Base-by-base conservation (phyloP, 2,113 vertebrate genomes). In the Carettochelys insculpta region DNA sequence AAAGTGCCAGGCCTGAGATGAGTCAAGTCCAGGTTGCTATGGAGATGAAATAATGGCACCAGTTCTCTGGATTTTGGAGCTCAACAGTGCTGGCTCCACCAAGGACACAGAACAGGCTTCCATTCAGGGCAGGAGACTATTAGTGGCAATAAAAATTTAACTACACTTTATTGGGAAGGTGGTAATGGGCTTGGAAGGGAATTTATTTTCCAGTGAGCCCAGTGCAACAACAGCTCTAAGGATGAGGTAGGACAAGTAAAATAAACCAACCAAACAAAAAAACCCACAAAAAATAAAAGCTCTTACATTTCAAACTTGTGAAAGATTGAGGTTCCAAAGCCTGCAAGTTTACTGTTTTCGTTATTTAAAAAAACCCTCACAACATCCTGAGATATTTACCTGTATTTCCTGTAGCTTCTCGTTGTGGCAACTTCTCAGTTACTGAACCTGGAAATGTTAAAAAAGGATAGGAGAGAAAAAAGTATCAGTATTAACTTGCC, bases 321-420 rank as follows among this genome's bases (percentile, higher is more conserved):
- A 22, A 85, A 89, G 90, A 78, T 16, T 27, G 78, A 11, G 47
- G 11, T 24, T 41, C 2, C 58, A 11, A 61, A 65, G 51, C 19
- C 16, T 61, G 87, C 51, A 89, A 11, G 1, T 80, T 78, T 78
- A 84, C 85, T 50, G 8, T 34, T 89, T 83, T 43, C 45, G 47
- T 77, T 19, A 58, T 79, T 47, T 84, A 84, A 94, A 82, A 65
- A 50, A 58, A 27, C 65, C 38, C 27, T 73, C n/a, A 68, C 34
- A 68, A 20, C 14, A 81, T 52, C 12, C 83, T 83, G 91, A 96
- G 95, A 96, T 94, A 98, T 98, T 98, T 98, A 99, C 99, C 99
- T 99, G 98, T 48, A 98, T 98, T 99, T 95, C 98, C 98, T 27
- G 98, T 48, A 56, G 97, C 98, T 97, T 99, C 99, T 95, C 98